Base-by-base conservation (phyloP, 37 sponge, comb jelly and placozoan genomes). In the Amphimedon queenslandica region DNA sequence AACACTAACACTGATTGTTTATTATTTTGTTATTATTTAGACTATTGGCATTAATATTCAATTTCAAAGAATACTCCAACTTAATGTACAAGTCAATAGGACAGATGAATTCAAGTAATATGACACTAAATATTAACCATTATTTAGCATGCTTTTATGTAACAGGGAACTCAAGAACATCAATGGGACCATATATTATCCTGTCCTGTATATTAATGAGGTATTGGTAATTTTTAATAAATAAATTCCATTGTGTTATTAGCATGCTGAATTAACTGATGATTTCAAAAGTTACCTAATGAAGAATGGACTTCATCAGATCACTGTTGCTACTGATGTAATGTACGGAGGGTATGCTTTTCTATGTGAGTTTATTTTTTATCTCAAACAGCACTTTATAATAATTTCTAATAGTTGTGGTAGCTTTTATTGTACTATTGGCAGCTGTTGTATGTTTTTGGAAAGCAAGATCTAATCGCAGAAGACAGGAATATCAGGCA, bases 181-280 rank as follows among this genome's bases (percentile, higher is more conserved):
- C 32, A 37, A 82, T 71, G 84, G 47, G 0, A 71, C 76, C 3
- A 68, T 82, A 2, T 88, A 82, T 73, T 74, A 60, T 41, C 89
- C 89, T n/a, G 36, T 88, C 0, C 63, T 88, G 30, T 88, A 79
- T 36, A 57, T 88, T 35, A 74, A 70, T 47, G 89, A 88, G 89
- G 89, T 88, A 42, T 27, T n/a, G n/a, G n/a, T n/a, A n/a, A n/a
- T n/a, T n/a, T n/a, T n/a, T n/a, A n/a, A n/a, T n/a, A n/a, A n/a
- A n/a, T n/a, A n/a, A n/a, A n/a, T n/a, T n/a, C 58, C 42, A n/a
- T 69, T 32, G 42, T 65, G 37, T 25, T 1, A 53, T 13, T 33
- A 89, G 90, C 71, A 89, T 75, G 71, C 84, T 3, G 74, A 77
- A 40, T 33, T 83, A 37, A 74, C 74, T 43, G 72, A 63, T 10